Evolutionary conservation across 92 coral and sea anemone species (phyloP).

Genomic region (Nematostella vectensis): DNA sequence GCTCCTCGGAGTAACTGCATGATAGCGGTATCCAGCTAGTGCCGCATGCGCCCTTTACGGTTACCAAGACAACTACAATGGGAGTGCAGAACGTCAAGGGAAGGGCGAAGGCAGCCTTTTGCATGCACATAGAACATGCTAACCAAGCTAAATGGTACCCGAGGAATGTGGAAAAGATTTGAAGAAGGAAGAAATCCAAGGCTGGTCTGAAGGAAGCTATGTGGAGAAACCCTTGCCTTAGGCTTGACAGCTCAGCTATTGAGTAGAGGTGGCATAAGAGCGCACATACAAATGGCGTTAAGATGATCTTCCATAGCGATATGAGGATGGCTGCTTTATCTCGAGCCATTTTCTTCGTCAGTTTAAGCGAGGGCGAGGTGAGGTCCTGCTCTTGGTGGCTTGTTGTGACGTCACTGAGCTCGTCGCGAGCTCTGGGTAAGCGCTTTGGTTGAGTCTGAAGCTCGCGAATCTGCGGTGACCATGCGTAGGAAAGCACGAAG

Average conservation of each 20-base stretch:
- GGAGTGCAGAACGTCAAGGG: conserved; percentile 86
- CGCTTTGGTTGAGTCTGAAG: conserved; percentile 29
- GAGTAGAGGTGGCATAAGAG: conserved; percentile 23
- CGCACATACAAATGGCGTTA: conserved; percentile 62
- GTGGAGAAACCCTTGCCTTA: conserved; percentile 30
- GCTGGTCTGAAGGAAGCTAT: conserved; percentile 20
- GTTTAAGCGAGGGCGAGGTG: not conserved
- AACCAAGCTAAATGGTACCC: conserved; percentile 64
- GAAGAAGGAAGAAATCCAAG: conserved; percentile 40
- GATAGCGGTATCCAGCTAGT: conserved; percentile 12
- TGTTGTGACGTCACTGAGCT: not conserved
- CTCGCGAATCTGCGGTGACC: conserved; percentile 69
- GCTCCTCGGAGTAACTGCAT: conserved; percentile 7
- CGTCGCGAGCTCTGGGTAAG: not conserved
- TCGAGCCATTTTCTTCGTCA: conserved; percentile 36
- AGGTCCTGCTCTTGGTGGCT: not conserved
- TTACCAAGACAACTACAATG: conserved; percentile 7
- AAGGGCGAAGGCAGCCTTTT: conserved; percentile 62
- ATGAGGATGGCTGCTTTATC: conserved; percentile 69
- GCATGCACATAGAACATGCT: conserved; percentile 84
- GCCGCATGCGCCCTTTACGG: not conserved
- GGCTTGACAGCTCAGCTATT: conserved; percentile 9
- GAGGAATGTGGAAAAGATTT: conserved; percentile 66
- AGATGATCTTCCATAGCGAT: conserved; percentile 44
- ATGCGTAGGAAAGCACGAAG: conserved; percentile 65